These are phyloP conservation scores for Mamestra configurata DNA, from an alignment of 1,140 invertebrate species.

Conservation along the genomic window DNA sequence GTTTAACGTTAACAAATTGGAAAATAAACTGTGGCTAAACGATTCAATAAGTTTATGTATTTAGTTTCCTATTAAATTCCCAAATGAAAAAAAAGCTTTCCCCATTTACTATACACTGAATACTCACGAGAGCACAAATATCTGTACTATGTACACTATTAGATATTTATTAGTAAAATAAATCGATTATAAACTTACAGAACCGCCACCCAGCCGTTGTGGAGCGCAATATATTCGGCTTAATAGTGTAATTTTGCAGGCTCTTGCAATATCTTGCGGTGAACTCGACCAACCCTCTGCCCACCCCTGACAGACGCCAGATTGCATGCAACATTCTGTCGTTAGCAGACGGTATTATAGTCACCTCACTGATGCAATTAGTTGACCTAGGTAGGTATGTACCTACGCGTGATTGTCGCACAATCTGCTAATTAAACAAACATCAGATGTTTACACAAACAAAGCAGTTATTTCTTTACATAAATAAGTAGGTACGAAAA, in stretches of 20 bases:
- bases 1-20: no score
- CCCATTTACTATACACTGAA: no score
- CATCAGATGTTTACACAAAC: no score
- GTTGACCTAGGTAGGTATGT: no score
- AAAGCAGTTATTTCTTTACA: no score
- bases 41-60: no score
- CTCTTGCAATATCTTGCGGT: constrained; percentile 66
- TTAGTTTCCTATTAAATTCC: no score
- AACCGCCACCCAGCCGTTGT: constrained; percentile 57
- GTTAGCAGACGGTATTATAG: constrained; percentile 52
- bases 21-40: no score
- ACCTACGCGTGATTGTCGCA: background rate
- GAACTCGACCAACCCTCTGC: constrained; percentile 52
- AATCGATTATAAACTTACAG: constrained; percentile 62
- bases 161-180: constrained; percentile 53
- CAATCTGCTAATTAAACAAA: no score
- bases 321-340: constrained; percentile 60
- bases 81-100: no score
- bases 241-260: constrained; percentile 69
- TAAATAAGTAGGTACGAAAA: no score
- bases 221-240: constrained; percentile 66
- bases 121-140: background rate
- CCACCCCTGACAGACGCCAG: constrained; percentile 58
- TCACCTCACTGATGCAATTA: constrained; percentile 13
- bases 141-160: background rate